phyloP scores from a whole-genome alignment of 1,140 invertebrate genomes.

The Philaenus spumarius region DNA sequence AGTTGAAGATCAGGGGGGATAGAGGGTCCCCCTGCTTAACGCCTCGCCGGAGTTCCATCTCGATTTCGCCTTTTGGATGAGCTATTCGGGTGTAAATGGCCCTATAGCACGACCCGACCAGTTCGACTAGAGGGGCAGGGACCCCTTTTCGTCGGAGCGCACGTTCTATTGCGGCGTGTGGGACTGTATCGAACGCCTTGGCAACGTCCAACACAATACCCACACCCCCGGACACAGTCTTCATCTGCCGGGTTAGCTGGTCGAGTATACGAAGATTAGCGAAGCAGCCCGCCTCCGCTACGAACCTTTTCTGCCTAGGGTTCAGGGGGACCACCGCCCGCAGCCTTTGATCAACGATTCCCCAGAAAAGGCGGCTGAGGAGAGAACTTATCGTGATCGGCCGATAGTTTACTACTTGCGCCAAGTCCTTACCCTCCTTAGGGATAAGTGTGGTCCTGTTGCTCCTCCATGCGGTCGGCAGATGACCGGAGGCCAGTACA shows the following conservation, averaged over 20 bases:
- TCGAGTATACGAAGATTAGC: slow-evolving; percentile 22
- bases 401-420: slow-evolving; percentile 27
- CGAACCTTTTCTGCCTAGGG: slow-evolving; percentile 29
- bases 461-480: no score
- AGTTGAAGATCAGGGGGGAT: slow-evolving; percentile 36
- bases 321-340: slow-evolving; percentile 18
- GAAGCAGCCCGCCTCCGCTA: slow-evolving; percentile 21
- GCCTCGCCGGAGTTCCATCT: no score
- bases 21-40: no score
- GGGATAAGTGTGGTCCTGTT: not conserved
- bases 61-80: no score
- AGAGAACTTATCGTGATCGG: slow-evolving; percentile 29
- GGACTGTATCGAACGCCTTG: slow-evolving; percentile 39
- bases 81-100: slow-evolving; percentile 1
- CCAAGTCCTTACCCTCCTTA: no score
- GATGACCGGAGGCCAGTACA: slow-evolving; percentile 3
- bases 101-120: not conserved
- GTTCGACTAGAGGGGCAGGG: not conserved
- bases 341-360: no score
- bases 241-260: no score
- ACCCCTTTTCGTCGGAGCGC: no score
- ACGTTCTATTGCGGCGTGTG: slow-evolving; percentile 17
- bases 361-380: no score
- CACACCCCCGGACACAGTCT: slow-evolving; percentile 8
- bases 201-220: slow-evolving; percentile 28